Conservation (phyloP, 2,888 invertebrate species). For the Drosophila demipolita region DNA sequence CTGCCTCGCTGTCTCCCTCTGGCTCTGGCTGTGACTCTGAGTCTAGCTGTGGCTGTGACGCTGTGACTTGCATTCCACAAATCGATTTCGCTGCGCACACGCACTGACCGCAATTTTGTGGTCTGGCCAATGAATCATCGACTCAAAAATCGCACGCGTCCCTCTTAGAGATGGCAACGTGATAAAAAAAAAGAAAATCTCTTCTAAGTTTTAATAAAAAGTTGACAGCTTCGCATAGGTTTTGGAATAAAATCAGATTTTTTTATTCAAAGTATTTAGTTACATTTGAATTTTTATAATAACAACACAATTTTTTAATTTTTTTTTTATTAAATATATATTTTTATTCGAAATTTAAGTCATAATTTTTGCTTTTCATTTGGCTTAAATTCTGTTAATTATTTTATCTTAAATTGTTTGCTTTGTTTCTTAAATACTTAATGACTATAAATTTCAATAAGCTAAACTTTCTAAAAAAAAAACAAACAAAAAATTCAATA, state of each 20-base stretch:
- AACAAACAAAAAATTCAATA: background rate
- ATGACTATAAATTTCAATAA: background rate
- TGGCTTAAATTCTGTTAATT: background rate
- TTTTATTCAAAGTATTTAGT: background rate
- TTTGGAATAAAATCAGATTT: too few species aligned
- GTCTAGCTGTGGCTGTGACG: conserved; percentile 13
- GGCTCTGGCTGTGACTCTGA: background rate
- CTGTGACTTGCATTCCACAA: conserved; percentile 69
- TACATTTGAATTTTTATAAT: background rate
- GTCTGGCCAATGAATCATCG: conserved; percentile 69
- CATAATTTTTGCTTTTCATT: background rate
- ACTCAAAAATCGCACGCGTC: conserved; percentile 42
- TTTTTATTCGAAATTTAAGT: background rate
- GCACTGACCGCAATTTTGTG: conserved; percentile 79
- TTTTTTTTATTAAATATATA: background rate
- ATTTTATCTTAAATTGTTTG: background rate
- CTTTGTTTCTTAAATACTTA: background rate
- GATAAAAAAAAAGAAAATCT: background rate
- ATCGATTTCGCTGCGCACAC: conserved; percentile 79
- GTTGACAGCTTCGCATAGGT: background rate
- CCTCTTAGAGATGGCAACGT: conserved; percentile 54
- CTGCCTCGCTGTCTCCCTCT: background rate
- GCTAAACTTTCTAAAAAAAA: background rate
- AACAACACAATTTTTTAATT: background rate
- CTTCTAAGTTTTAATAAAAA: background rate